phyloP scores from a whole-genome alignment of 2,888 invertebrate genomes.

The Drosophila nr. perissopoda region DNA sequence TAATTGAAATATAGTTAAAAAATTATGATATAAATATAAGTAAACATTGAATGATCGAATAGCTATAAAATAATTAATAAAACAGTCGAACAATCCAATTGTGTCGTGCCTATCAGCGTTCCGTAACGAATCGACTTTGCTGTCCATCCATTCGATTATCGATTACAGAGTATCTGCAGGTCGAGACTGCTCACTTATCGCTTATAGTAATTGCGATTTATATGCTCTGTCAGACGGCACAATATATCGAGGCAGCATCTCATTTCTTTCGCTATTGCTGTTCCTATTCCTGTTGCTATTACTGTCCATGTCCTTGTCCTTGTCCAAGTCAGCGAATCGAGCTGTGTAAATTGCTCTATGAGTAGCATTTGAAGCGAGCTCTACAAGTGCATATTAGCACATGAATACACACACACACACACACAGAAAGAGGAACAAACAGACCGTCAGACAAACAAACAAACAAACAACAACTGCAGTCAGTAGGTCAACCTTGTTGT shows the following conservation, averaged over 20 bases:
- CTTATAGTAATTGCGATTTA: background rate
- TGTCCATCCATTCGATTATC: background rate
- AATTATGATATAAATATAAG: background rate
- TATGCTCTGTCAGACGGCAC: constrained; percentile 17
- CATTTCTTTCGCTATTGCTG: background rate
- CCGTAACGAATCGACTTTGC: background rate
- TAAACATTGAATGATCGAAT: background rate
- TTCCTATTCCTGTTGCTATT: background rate
- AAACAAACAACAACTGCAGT: constrained; percentile 30
- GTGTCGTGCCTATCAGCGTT: background rate
- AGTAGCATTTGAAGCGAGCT: constrained; percentile 37
- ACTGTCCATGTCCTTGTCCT: constrained; percentile 16
- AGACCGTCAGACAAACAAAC: constrained; percentile 8
- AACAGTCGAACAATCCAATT: background rate
- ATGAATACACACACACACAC: background rate
- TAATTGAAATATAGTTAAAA: background rate
- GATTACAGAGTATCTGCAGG: background rate
- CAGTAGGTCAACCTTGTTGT: constrained; percentile 35
- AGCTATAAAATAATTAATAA: background rate
- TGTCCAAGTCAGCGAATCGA: constrained; percentile 30
- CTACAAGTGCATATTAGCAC: constrained; percentile 59
- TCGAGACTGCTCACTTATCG: background rate
- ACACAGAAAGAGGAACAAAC: background rate
- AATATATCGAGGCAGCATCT: constrained; percentile 20
- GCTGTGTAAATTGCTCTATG: constrained; percentile 54